Conservation (phyloP, 2,113 vertebrate genomes). For the Thunnus maccoyii region DNA sequence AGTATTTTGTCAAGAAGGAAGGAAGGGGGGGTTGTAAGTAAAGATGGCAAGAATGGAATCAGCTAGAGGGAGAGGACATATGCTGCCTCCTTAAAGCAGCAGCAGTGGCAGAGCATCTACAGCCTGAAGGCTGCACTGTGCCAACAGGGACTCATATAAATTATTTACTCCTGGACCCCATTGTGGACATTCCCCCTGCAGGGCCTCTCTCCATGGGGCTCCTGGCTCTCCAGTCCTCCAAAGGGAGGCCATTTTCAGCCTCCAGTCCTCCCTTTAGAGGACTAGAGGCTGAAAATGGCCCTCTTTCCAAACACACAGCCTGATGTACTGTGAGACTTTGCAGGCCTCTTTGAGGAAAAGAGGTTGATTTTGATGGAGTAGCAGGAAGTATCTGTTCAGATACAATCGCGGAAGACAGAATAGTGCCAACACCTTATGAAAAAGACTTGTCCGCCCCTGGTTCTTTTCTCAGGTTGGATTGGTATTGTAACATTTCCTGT, state of each 20-base stretch:
- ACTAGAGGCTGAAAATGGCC: conserved; percentile 34
- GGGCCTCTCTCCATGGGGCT: conserved; percentile 40
- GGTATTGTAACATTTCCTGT: too few relatives aligned
- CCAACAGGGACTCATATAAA: conserved; percentile 61
- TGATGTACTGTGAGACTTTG: conserved; percentile 18
- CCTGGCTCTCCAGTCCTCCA: conserved; percentile 39
- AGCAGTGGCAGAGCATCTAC: conserved; percentile 50
- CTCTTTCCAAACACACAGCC: conserved; percentile 17
- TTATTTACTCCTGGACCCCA: conserved; percentile 69
- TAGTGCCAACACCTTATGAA: background rate
- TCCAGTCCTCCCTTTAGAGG: background rate
- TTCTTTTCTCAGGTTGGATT: background rate
- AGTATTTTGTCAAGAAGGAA: conserved; percentile 21
- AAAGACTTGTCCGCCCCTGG: background rate
- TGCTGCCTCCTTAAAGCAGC: conserved; percentile 49
- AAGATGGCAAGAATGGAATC: conserved; percentile 55
- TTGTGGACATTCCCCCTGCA: conserved; percentile 48
- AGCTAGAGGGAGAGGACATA: conserved; percentile 61
- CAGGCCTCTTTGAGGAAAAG: background rate
- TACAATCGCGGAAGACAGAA: background rate
- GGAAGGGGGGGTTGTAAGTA: background rate
- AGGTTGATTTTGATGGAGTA: conserved; percentile 10
- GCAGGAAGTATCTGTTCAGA: conserved; percentile 5
- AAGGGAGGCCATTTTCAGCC: conserved; percentile 2
- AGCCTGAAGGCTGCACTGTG: conserved; percentile 60